Evolutionary conservation across 2,113 vertebrate species (phyloP), one percentile per base, ranked within the genome.

Genomic region (Lethenteron camtschaticum): DNA sequence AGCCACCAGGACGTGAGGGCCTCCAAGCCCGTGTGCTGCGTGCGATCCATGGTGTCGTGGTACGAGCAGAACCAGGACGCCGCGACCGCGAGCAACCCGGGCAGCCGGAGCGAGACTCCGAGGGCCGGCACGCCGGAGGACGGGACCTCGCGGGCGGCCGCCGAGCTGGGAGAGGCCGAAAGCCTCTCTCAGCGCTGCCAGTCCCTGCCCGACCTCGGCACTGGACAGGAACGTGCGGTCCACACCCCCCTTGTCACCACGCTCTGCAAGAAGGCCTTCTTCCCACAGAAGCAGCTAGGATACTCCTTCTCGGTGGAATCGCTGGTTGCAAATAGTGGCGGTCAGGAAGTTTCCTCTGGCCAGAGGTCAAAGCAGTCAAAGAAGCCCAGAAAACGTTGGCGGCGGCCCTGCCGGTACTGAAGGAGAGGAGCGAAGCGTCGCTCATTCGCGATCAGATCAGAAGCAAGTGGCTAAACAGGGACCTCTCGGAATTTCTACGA

Each of bases 261-360:
- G 24, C 63, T 66, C 63, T 66, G 63, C 63, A n/a, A 66, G n/a
- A n/a, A 66, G n/a, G 63, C 63, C 10, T n/a, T 66, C n/a, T 24
- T 66, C n/a, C 63, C 63, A 9, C 63, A 66, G 63, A 66, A 66
- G 24, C 63, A 66, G 63, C n/a, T 66, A 24, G 24, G 63, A n/a
- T 66, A 66, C 24, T 66, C 63, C 24, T 66, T 66, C 63, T 66
- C 63, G n/a, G 63, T 66, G 63, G 63, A 66, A 24, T 66, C 63
- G 9, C 63, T 66, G n/a, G 24, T 66, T n/a, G 24, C n/a, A n/a
- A 11, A 66, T 24, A 66, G 63, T 66, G 63, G 63, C 10, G 63
- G 24, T 66, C 24, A n/a, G 24, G 63, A 66, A 66, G 41, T 41
- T 41, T 41, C 5, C 41, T 41, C 41, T 41, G 41, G 41, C 41